phyloP scores from a whole-genome alignment of 37 sponge, comb jelly and placozoan species.

The Axinella damicornis region DNA sequence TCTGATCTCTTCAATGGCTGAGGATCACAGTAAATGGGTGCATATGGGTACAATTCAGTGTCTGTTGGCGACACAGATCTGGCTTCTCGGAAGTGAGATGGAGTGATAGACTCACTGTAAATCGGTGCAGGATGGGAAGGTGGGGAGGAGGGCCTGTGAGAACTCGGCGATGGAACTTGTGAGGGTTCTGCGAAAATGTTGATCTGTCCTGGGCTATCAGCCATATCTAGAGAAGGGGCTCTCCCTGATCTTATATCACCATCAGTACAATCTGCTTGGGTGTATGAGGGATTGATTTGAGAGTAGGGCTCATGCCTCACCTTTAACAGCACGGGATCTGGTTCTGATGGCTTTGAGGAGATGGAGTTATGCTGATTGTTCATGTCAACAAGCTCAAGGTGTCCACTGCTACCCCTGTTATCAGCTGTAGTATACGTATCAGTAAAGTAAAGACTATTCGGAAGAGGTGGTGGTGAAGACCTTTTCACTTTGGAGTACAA shows the following conservation, averaged over 20 bases:
- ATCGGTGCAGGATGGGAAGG: not conserved
- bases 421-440: slow-evolving; percentile 40
- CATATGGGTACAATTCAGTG: slow-evolving; percentile 4
- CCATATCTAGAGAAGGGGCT: not conserved
- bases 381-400: slow-evolving; percentile 27
- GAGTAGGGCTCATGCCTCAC: not conserved
- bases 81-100: not conserved
- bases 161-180: slow-evolving; percentile 23
- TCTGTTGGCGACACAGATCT: not conserved
- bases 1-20: slow-evolving; percentile 54
- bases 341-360: not conserved
- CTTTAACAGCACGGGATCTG: slow-evolving; percentile 1
- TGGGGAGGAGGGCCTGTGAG: slow-evolving; percentile 11
- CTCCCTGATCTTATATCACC: not conserved
- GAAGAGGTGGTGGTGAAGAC: slow-evolving; percentile 46
- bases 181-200: slow-evolving; percentile 50
- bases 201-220: not conserved
- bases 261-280: slow-evolving; percentile 41
- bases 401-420: slow-evolving; percentile 10
- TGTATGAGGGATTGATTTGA: slow-evolving; percentile 61
- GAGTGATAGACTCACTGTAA: slow-evolving; percentile 31
- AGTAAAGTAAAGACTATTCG: not conserved
- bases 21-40: slow-evolving; percentile 56
- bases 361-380: not conserved
- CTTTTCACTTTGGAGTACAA: slow-evolving; percentile 47